Evolutionary conservation across 2,888 invertebrate species (phyloP), one percentile per base, ranked within the genome.

Genomic region (Leucania comma): DNA sequence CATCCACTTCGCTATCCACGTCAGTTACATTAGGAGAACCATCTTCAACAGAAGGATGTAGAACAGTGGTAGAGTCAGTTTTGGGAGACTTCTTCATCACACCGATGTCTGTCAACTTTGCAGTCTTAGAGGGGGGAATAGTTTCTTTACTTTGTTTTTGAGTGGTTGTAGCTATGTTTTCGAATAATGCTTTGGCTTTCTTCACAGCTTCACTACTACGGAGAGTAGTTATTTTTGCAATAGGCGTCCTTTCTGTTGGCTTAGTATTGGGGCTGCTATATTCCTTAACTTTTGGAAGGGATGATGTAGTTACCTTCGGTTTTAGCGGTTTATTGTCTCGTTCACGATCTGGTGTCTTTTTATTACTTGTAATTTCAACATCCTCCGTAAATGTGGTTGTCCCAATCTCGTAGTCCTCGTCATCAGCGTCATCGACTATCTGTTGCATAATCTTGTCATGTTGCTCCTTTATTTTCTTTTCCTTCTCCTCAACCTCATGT

Each of bases 141-240:
- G 83, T 82, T 53, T 92, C 91, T 81, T 92, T 91, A 14, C 87
- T 85, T 82, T 14, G 38, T 38, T 93, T 91, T 78, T 90, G 87
- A 46, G 92, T 90, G 26, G 93, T 92, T 22, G 95, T 93, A 42
- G 96, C 96, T 77, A 97, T 97, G 76, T 96, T 97, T 93, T 98
- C 97, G 91, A 97, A 97, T 50, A 97, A 89, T 53, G 97, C 97
- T 90, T 97, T 97, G 0, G 98, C 97, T 90, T 97, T 97, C 62
- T 97, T 96, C 0, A 97, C 97, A n/a, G 97, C 97, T 82, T 97
- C 97, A 58, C 96, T 97, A 81, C 96, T 97, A 60, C 96, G 95
- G 35, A 97, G 85, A 26, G 93, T 91, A 12, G 95, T 95, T 74
- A 94, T 91, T 86, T 95, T 96, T 12, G 91, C 88, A 26, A 88